Evolutionary conservation across 2,113 vertebrate genomes (phyloP).

Genomic region (Syngnathoides biaculeatus): DNA sequence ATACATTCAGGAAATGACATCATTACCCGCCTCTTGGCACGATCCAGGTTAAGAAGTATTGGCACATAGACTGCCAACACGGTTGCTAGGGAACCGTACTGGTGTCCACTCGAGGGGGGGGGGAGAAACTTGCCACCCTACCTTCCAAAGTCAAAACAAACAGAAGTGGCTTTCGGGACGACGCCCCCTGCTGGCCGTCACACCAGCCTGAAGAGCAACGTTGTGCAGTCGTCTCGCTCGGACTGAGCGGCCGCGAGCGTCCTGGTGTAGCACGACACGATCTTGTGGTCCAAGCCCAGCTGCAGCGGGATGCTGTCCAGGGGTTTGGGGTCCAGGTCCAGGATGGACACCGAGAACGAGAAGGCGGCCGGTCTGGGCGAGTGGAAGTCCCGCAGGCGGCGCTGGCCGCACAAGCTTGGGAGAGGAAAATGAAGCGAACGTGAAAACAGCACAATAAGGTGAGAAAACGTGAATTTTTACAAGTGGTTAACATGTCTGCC

Average conservation of each 20-base stretch:
- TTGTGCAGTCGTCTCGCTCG: slow-evolving; percentile 89
- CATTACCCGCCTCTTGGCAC: neutral
- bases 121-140: neutral
- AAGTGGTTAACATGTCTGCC: too few relatives aligned
- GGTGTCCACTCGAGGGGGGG: neutral
- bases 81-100: slow-evolving; percentile 9
- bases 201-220: slow-evolving; percentile 86
- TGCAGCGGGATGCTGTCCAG: slow-evolving; percentile 90
- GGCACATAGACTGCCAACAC: neutral
- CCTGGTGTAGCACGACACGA: slow-evolving; percentile 87
- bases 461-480: too few relatives aligned
- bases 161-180: neutral
- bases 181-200: slow-evolving; percentile 49
- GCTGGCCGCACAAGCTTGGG: slow-evolving; percentile 24
- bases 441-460: neutral
- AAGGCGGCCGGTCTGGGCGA: slow-evolving; percentile 68
- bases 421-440: neutral
- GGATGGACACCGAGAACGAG: slow-evolving; percentile 84
- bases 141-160: neutral
- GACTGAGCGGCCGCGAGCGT: slow-evolving; percentile 50
- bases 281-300: slow-evolving; percentile 86
- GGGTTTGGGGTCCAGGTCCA: slow-evolving; percentile 94
- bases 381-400: slow-evolving; percentile 38
- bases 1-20: slow-evolving; percentile 33
- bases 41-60: neutral